Base-by-base conservation (phyloP, 2,113 vertebrate species). In the Tragulus kanchil region DNA sequence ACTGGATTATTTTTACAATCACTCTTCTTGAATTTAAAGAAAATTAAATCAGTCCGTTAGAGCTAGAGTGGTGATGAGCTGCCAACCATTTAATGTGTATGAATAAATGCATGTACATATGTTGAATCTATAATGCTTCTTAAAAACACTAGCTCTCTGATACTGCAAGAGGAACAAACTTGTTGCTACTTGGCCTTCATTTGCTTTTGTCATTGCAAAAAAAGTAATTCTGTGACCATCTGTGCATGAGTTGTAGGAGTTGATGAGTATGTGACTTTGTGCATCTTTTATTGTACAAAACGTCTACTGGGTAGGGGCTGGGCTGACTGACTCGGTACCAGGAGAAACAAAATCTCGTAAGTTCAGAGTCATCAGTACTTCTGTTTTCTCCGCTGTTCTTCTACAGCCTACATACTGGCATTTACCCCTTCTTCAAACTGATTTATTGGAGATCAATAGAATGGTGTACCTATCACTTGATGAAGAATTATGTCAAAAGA, bases 91-190 rank as follows among this genome's bases (percentile, higher is more conserved):
- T 97, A 97, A 90, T 19, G 89, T 81, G 86, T 81, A 92, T 97
- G 94, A 93, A 98, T 98, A 97, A 97, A 98, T 97, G 96, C 84
- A 97, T 96, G 79, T 58, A 90, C 87, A 93, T 97, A 98, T 97
- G 94, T 71, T 93, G 87, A 73, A 82, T 92, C 56, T 94, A 67
- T 90, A 95, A 94, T 94, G 25, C 25, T 65, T 89, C 96, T 65
- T 42, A 25, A 81, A 95, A 96, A 54, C 56, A 48, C 23, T 87
- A 67, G 42, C 50, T 97, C 91, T 89, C 31, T 96, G 59, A 69
- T 92, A 92, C 54, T 69, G 50, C 81, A 95, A 48, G 64, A 52
- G 56, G 64, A 85, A 90, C 13, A 92, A 92, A 78, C 6, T 17
- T 42, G 26, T 82, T 87, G 56, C 69, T 65, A 77, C 42, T 94